phyloP scores from a whole-genome alignment of 2,113 vertebrate genomes.

The Hydropotes inermis region DNA sequence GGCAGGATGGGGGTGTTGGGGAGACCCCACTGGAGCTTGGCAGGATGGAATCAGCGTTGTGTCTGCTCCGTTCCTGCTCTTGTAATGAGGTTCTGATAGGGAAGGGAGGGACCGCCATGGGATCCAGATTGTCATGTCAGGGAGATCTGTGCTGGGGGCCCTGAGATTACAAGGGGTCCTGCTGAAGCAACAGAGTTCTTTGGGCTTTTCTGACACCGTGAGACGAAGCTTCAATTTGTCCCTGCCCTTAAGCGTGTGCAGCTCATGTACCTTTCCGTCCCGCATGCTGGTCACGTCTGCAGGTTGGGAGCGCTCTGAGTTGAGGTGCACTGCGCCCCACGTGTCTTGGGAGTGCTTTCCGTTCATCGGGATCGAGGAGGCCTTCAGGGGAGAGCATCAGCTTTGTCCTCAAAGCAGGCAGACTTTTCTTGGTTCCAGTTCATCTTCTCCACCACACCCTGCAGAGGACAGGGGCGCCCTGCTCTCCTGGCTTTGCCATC shows the following conservation, averaged over 20 bases:
- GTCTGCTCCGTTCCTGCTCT: background rate
- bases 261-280: background rate
- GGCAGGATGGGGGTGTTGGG: too few species aligned
- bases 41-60: too few species aligned
- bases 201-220: background rate
- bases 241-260: background rate
- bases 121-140: background rate
- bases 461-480: background rate
- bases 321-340: accelerated
- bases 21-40: background rate
- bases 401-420: background rate
- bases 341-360: background rate
- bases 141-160: background rate
- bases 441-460: background rate
- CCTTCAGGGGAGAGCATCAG: background rate
- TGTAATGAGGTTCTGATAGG: background rate
- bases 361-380: background rate
- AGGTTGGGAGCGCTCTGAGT: background rate
- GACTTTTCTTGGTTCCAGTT: background rate
- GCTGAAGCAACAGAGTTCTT: background rate
- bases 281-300: accelerated
- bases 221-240: background rate
- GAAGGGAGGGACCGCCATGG: background rate
- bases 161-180: background rate
- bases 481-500: accelerated